Evolutionary conservation across 2,888 invertebrate species (phyloP).

Genomic region (Glomeris marginata): DNA sequence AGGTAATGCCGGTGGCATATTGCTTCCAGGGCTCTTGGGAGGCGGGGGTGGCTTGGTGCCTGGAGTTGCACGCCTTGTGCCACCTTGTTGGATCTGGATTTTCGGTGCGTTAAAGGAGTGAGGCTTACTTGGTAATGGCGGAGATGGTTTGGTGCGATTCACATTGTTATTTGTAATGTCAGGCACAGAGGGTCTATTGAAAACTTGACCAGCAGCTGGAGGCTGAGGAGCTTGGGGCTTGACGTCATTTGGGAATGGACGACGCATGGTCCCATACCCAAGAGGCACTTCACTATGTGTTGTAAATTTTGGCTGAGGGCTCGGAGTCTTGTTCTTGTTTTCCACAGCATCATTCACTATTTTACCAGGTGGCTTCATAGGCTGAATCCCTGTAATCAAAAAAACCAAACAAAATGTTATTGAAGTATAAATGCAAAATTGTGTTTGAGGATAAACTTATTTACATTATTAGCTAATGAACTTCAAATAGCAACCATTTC

Average conservation of each 20-base stretch:
- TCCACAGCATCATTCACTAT: neutral
- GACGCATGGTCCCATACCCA: slow-evolving; percentile 9
- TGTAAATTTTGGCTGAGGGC: neutral
- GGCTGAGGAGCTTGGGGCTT: slow-evolving; percentile 69
- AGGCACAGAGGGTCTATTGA: slow-evolving; percentile 41
- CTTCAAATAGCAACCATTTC: too few relatives aligned
- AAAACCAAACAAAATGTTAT: too few relatives aligned
- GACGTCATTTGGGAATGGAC: slow-evolving; percentile 23
- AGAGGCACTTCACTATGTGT: neutral
- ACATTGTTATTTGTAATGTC: slow-evolving; percentile 3
- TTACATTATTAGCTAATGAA: too few relatives aligned
- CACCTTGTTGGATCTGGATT: slow-evolving; percentile 20
- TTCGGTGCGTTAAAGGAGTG: slow-evolving; percentile 27
- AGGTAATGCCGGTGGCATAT: slow-evolving; percentile 18
- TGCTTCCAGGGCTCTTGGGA: slow-evolving; percentile 33
- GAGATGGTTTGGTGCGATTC: slow-evolving; percentile 8
- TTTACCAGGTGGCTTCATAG: neutral
- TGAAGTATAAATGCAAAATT: too few relatives aligned
- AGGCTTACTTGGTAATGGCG: slow-evolving; percentile 27
- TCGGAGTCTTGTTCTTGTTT: neutral
- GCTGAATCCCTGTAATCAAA: neutral
- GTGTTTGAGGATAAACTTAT: too few relatives aligned
- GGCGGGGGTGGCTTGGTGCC: slow-evolving; percentile 45
- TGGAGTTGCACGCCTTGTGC: slow-evolving; percentile 24
- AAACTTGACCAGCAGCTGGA: slow-evolving; percentile 37